phyloP scores from a whole-genome alignment of 2,888 invertebrate genomes.

The Melieria picta region DNA sequence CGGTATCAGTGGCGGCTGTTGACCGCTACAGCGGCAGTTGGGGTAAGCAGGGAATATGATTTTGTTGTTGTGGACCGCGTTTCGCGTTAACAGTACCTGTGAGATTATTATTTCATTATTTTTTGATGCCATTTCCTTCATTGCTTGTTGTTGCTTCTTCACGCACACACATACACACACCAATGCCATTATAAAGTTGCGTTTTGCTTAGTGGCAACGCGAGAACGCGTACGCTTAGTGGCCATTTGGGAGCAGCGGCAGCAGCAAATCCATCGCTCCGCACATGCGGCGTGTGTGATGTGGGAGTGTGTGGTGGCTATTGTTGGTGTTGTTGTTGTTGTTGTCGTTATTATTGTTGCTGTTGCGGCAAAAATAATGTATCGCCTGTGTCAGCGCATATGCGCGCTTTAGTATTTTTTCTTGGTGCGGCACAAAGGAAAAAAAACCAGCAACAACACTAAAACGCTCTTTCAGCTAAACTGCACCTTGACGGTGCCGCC shows the following conservation, averaged over 20 bases:
- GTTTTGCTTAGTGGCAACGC: constrained; percentile 38
- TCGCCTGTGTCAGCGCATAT: constrained; percentile 21
- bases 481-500: background rate
- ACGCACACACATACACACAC: constrained; percentile 35
- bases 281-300: constrained; percentile 23
- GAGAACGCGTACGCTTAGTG: constrained; percentile 56
- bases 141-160: constrained; percentile 26
- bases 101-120: constrained; percentile 64
- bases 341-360: constrained; percentile 40
- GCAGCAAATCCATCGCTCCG: constrained; percentile 17
- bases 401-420: constrained; percentile 7
- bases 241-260: constrained; percentile 58
- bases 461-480: too few species aligned
- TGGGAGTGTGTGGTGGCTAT: constrained; percentile 51
- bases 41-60: background rate
- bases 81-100: constrained; percentile 57
- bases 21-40: too few species aligned
- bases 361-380: constrained; percentile 45
- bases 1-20: too few species aligned
- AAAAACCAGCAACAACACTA: constrained; percentile 12
- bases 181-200: constrained; percentile 56
- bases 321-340: constrained; percentile 43
- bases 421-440: constrained; percentile 12
- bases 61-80: constrained; percentile 25
- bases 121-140: constrained; percentile 44